Percentiles rank a stretch among this genome's conserved stretches.
Conservation (phyloP, 2,888 invertebrate species). For the Sminthurides aquaticus region DNA sequence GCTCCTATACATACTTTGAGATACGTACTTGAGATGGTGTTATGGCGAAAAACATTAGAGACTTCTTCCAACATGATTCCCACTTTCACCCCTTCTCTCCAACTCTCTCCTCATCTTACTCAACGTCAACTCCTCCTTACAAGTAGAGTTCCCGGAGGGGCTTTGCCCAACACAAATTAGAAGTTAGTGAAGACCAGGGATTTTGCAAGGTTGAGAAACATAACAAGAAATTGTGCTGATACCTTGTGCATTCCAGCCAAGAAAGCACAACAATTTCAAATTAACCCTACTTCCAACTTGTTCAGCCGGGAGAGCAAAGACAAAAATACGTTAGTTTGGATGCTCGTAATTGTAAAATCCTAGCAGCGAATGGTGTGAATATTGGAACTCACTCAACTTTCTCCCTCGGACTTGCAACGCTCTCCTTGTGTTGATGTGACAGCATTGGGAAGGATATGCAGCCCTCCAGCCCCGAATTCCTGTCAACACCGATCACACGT, state of each 20-base stretch:
- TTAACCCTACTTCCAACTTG: too few relatives aligned
- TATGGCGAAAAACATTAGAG: neutral
- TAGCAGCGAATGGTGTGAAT: too few relatives aligned
- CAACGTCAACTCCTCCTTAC: neutral
- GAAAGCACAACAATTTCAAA: neutral
- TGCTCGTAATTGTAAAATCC: too few relatives aligned
- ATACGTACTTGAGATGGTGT: neutral
- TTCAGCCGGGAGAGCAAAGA: too few relatives aligned
- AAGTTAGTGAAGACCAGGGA: neutral
- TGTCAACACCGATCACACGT: too few relatives aligned
- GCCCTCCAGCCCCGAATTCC: too few relatives aligned
- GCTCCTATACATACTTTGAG: too few relatives aligned
- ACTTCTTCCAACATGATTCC: neutral
- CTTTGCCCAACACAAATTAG: neutral
- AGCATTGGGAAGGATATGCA: too few relatives aligned
- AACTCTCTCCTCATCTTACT: neutral
- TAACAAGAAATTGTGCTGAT: neutral
- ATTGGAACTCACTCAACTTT: too few relatives aligned
- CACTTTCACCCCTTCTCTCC: neutral
- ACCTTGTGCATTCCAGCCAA: neutral
- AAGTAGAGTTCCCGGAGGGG: neutral
- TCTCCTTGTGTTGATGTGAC: too few relatives aligned
- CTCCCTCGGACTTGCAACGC: too few relatives aligned
- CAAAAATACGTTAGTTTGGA: too few relatives aligned
- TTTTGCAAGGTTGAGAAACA: neutral